Evolutionary conservation across 2,113 vertebrate genomes (phyloP).

Genomic region (Indicator indicator): DNA sequence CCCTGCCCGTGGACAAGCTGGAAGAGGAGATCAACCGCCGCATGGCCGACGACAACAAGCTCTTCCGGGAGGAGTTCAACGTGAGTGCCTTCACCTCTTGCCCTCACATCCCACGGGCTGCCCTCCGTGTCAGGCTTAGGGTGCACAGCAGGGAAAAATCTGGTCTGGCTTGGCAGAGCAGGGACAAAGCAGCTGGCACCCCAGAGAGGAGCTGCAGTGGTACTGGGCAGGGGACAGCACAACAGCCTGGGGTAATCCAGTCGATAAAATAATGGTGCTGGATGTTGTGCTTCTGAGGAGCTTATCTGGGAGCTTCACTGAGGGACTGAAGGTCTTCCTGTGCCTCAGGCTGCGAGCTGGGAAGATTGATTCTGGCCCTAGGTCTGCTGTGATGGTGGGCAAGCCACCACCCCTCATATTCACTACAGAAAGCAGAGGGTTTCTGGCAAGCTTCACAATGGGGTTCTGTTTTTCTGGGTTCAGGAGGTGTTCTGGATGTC

Average conservation of each 20-base stretch:
- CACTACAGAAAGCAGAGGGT: not conserved
- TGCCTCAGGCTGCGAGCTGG: not conserved
- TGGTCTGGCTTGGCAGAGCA: not conserved
- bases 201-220: no score
- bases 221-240: not conserved
- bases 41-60: constrained; percentile 98
- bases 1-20: constrained; percentile 93
- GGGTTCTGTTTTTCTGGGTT: fast-evolving
- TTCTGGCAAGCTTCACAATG: fast-evolving
- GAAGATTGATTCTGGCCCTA: not conserved
- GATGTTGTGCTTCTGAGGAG: not conserved
- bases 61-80: constrained; percentile 97
- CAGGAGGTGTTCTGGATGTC: not conserved
- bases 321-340: not conserved
- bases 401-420: fast-evolving
- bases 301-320: not conserved
- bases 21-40: constrained; percentile 98
- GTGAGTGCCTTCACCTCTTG: constrained; percentile 75
- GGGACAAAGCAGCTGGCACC: not conserved
- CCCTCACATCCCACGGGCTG: not conserved
- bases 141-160: fast-evolving
- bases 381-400: no score
- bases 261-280: not conserved
- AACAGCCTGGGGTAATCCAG: no score
- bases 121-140: fast-evolving